phyloP scores from a whole-genome alignment of 2,797 vertebrate genomes.

The Bovichtus diacanthus region DNA sequence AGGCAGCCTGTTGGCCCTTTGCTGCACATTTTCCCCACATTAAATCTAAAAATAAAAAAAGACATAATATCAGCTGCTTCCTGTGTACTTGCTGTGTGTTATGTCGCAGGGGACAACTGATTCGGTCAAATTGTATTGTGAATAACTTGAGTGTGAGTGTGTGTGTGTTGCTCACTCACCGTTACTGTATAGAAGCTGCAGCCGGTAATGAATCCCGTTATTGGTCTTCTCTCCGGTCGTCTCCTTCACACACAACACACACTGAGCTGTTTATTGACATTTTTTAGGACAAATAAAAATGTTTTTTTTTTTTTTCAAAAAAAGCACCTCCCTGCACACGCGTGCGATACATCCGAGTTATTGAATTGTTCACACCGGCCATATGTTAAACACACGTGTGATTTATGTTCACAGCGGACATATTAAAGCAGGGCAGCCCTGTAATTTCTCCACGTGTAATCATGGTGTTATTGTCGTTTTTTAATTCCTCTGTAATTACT shows the following conservation, averaged over 20 bases:
- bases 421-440: constrained; percentile 46
- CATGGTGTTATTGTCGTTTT: constrained; percentile 60
- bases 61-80: background rate
- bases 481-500: constrained; percentile 71
- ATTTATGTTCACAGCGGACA: constrained; percentile 50
- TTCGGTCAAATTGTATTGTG: background rate
- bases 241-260: constrained; percentile 86
- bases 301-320: background rate
- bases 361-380: constrained; percentile 28
- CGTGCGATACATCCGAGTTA: background rate
- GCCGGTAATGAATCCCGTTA: constrained; percentile 98
- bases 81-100: constrained; percentile 5
- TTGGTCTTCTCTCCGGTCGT: constrained; percentile 98
- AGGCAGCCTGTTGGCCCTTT: constrained; percentile 33
- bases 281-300: background rate
- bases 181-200: constrained; percentile 98
- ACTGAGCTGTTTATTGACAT: constrained; percentile 42
- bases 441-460: constrained; percentile 41
- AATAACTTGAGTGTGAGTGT: background rate
- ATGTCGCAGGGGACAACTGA: constrained; percentile 9
- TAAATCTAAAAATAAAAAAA: background rate
- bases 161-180: constrained; percentile 85
- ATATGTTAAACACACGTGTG: constrained; percentile 33
- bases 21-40: constrained; percentile 4
- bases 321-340: background rate